Conservation (phyloP, 2,113 vertebrate species). For the Piaya cayana region DNA sequence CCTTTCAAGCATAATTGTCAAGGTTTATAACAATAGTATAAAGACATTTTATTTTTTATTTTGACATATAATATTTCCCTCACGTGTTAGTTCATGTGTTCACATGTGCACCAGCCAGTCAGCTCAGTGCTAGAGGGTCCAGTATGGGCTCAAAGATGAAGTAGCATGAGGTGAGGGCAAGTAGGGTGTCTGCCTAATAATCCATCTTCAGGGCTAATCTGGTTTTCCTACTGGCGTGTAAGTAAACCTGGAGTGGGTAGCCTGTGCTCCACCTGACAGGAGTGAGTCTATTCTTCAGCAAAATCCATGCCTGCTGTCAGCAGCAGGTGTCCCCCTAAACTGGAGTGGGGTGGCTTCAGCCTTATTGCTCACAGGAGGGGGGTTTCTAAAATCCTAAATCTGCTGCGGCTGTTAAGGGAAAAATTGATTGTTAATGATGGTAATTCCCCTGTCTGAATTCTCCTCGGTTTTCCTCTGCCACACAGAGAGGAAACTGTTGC, state of each 20-base stretch:
- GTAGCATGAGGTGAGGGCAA: neutral
- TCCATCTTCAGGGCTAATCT: neutral
- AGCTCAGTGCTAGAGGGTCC: neutral
- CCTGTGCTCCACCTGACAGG: neutral
- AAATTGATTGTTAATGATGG: conserved; percentile 37
- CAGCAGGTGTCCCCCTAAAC: neutral
- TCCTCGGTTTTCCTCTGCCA: neutral
- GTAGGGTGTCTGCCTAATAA: neutral
- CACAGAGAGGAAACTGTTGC: neutral
- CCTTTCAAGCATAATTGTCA: neutral
- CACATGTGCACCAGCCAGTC: neutral
- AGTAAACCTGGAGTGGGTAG: neutral
- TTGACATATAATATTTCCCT: neutral
- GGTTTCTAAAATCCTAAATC: conserved; percentile 8
- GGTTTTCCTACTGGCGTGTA: neutral
- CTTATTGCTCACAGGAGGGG: neutral
- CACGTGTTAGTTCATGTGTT: neutral
- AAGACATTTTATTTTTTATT: neutral
- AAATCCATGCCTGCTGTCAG: neutral
- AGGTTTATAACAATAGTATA: neutral
- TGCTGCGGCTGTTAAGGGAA: neutral
- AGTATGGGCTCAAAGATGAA: neutral
- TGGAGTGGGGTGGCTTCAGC: neutral
- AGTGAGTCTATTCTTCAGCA: neutral
- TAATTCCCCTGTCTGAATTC: conserved; percentile 57